Evolutionary conservation across 92 coral and sea anemone genomes (phyloP).

Genomic region (Nematostella vectensis): DNA sequence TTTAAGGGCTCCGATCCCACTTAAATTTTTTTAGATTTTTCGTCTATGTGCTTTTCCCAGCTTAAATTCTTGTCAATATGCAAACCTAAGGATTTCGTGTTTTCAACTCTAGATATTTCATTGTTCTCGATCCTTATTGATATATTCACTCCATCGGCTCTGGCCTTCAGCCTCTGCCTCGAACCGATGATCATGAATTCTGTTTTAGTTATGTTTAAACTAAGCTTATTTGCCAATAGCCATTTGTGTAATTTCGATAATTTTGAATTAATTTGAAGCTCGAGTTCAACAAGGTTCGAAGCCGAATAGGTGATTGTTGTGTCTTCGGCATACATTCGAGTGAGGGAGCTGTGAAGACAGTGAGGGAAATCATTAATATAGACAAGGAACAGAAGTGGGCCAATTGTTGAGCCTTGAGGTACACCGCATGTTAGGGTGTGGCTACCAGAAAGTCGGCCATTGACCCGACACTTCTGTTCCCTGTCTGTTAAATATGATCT

Average conservation of each 20-base stretch:
- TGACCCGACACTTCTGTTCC: constrained; percentile 23
- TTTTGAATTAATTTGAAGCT: constrained; percentile 6
- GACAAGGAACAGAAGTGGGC: constrained; percentile 29
- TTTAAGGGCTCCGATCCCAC: constrained; percentile 47
- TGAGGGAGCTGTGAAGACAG: constrained; percentile 6
- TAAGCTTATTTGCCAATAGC: constrained; percentile 31
- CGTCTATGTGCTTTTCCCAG: constrained; percentile 34
- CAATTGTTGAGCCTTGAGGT: constrained; percentile 30
- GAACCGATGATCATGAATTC: constrained; percentile 44
- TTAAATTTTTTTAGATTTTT: constrained; percentile 36
- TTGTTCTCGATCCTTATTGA: not conserved
- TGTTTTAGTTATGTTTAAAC: constrained; percentile 30
- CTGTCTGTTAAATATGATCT: constrained; percentile 31
- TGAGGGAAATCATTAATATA: constrained; percentile 35
- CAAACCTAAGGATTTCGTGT: not conserved
- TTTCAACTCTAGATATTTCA: not conserved
- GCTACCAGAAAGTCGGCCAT: constrained; percentile 16
- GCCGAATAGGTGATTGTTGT: constrained; percentile 7
- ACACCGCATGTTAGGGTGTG: constrained; percentile 16
- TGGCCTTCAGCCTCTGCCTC: constrained; percentile 19
- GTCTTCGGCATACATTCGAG: constrained; percentile 34
- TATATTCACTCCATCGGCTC: not conserved
- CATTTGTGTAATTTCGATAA: constrained; percentile 20
- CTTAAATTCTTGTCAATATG: not conserved
- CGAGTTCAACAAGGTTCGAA: not conserved